phyloP scores from a whole-genome alignment of 1,140 invertebrate species.

The Contarinia nasturtii region DNA sequence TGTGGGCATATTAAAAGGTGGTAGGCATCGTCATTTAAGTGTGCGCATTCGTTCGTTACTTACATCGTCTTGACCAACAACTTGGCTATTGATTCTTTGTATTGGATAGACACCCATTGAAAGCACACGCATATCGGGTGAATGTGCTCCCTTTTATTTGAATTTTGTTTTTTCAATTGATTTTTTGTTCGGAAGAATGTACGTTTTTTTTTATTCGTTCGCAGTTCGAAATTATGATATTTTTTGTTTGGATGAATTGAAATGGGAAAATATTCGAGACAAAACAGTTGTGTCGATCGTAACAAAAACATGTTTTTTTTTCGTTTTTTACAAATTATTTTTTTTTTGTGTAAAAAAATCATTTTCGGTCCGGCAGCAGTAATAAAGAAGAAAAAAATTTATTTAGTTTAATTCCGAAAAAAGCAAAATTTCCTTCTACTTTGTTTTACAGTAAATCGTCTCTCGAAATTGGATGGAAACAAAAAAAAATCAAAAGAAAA shows the following conservation, averaged over 20 bases:
- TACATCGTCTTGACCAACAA: constrained; percentile 70
- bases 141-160: constrained; percentile 52
- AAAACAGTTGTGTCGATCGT: too few species aligned
- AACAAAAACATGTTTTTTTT: neutral
- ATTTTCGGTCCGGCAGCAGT: neutral
- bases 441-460: neutral
- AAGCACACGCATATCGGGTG: constrained; percentile 65
- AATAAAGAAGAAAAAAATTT: neutral
- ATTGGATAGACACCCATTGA: constrained; percentile 76
- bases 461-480: neutral
- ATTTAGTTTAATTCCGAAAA: neutral
- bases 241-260: too few species aligned
- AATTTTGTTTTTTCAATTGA: constrained; percentile 1
- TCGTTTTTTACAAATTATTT: neutral
- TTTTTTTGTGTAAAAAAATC: neutral
- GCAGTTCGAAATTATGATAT: too few species aligned
- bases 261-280: too few species aligned
- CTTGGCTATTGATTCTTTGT: constrained; percentile 65
- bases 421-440: neutral
- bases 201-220: neutral
- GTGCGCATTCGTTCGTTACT: constrained; percentile 29
- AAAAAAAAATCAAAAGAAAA: neutral
- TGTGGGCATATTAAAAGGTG: too few species aligned
- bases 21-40: too few species aligned
- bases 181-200: neutral